Percentiles rank a stretch among this genome's conserved stretches.
These are phyloP conservation scores for Furcifer pardalis DNA, from an alignment of 2,797 vertebrate species.

Conservation along the genomic window DNA sequence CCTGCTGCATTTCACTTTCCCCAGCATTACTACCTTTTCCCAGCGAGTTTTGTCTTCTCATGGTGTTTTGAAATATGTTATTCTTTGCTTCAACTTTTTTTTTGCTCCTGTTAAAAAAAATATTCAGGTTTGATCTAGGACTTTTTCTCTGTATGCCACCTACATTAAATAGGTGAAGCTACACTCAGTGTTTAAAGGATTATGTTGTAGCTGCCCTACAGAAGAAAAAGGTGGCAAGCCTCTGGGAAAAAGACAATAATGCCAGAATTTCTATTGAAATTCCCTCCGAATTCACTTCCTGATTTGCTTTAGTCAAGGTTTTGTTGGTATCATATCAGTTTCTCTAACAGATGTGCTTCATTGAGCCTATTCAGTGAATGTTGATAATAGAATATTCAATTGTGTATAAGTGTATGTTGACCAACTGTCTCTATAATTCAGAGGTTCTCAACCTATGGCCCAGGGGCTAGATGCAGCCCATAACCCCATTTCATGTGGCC, in stretches of 20 bases:
- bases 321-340: neutral
- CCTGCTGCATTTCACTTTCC: too few relatives aligned
- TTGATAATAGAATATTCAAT: neutral
- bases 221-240: too few relatives aligned
- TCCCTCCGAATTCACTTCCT: neutral
- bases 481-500: too few relatives aligned
- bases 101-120: too few relatives aligned
- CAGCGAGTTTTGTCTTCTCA: too few relatives aligned
- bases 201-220: neutral
- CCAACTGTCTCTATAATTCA: neutral
- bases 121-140: neutral
- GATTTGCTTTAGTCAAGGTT: neutral
- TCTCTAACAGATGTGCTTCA: neutral
- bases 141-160: neutral
- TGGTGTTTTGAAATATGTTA: too few relatives aligned
- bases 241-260: too few relatives aligned
- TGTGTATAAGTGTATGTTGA: neutral
- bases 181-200: neutral
- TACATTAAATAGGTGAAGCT: neutral
- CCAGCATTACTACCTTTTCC: too few relatives aligned
- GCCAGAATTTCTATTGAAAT: neutral
- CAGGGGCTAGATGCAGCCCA: too few relatives aligned
- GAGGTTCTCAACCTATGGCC: too few relatives aligned
- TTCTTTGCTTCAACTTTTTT: too few relatives aligned
- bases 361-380: neutral